Conservation (phyloP, 2,797 vertebrate genomes). For the Chelidonichthys spinosus region DNA sequence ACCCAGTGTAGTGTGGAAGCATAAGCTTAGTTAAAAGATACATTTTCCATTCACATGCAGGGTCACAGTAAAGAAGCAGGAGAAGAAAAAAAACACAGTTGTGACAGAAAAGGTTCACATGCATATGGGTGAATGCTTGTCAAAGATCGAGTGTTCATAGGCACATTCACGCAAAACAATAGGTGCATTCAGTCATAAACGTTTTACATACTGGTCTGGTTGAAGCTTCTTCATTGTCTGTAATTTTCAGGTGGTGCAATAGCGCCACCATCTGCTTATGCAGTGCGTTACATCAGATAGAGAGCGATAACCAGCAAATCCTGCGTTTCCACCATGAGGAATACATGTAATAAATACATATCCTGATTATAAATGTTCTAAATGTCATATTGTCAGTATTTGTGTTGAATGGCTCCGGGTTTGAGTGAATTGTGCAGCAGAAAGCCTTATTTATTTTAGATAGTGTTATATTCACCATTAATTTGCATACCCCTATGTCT, state of each 20-base stretch:
- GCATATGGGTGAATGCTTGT: neutral
- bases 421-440: neutral
- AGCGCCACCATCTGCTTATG: constrained; percentile 47
- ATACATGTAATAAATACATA: too few species aligned
- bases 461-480: neutral
- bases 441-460: neutral
- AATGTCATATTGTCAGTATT: neutral
- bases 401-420: neutral
- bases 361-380: neutral
- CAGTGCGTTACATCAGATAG: constrained; percentile 21
- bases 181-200: constrained; percentile 12
- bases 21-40: neutral
- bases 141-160: neutral
- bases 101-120: neutral
- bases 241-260: constrained; percentile 8
- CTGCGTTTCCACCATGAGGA: neutral
- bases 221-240: neutral
- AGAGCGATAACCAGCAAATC: neutral
- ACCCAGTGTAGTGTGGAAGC: constrained; percentile 2
- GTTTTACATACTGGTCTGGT: neutral
- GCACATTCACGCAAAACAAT: constrained; percentile 30
- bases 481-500: neutral
- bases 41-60: neutral
- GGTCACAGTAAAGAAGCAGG: neutral
- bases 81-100: neutral